Percentiles rank a stretch among this genome's conserved stretches.
phyloP scores from a whole-genome alignment of 2,888 invertebrate genomes.

The Caenorhabditis virilis region DNA sequence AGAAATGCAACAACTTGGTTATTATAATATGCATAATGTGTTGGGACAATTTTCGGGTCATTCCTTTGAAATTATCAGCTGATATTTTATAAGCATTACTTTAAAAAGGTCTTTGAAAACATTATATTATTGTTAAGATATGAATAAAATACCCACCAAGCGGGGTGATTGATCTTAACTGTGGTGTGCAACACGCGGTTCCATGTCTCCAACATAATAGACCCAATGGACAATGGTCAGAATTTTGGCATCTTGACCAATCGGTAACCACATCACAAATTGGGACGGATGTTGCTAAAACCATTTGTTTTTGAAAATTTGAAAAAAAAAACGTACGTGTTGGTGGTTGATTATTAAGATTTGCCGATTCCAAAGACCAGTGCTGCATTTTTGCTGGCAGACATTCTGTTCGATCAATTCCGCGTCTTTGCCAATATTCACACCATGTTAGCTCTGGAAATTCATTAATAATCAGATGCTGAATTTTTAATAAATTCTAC shows the following conservation, averaged over 20 bases:
- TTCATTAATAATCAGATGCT: neutral
- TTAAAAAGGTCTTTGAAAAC: too few species aligned
- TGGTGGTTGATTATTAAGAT: neutral
- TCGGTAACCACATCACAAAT: slow-evolving; percentile 32
- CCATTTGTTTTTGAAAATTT: neutral
- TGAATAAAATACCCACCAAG: too few species aligned
- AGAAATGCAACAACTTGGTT: too few species aligned
- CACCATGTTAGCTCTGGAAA: slow-evolving; percentile 31
- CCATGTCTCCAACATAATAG: slow-evolving; percentile 21
- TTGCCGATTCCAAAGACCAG: slow-evolving; percentile 3
- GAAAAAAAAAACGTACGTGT: neutral
- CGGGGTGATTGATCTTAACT: slow-evolving; percentile 1
- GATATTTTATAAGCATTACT: too few species aligned
- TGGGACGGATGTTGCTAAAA: slow-evolving; percentile 18
- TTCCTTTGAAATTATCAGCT: too few species aligned
- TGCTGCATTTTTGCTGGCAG: slow-evolving; percentile 5
- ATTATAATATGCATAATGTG: too few species aligned
- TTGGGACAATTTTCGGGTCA: too few species aligned
- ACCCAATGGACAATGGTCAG: slow-evolving; percentile 34
- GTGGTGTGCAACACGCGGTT: slow-evolving; percentile 32
- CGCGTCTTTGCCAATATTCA: slow-evolving; percentile 28
- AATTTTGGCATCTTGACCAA: slow-evolving; percentile 25
- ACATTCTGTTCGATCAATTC: slow-evolving; percentile 21
- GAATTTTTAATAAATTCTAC: too few species aligned
- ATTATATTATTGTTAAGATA: too few species aligned